Evolutionary conservation across 2,797 vertebrate species (phyloP), one percentile per base, ranked within the genome.

Genomic region (Scleropages formosus): DNA sequence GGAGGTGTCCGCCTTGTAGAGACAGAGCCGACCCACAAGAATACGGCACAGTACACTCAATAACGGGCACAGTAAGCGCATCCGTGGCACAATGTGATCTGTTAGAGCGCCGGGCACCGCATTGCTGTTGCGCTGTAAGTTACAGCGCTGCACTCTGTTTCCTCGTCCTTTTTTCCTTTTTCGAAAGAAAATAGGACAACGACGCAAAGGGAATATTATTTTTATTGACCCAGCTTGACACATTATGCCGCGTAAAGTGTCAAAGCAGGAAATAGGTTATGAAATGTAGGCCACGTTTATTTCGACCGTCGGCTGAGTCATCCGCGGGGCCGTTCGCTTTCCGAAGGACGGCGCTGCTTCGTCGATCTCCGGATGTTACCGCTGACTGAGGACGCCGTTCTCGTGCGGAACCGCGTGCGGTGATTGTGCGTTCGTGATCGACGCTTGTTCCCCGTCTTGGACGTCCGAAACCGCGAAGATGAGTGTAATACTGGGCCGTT

Each of bases 231-330:
- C 22, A 47, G 16, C 49, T 56, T 12, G 20, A 24, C 49, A 53
- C 9, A 18, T 18, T 18, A 12, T 11, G 15, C 15, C 26, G 68
- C 53, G 18, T 56, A 71, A 56, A 71, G 22, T 56, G 68, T 31
- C 51, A 18, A 39, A 27, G 68, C n/a, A 58, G 24, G 70, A 70
- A 71, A 31, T 39, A n/a, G 20, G 51, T 39, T 71, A 27, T 27
- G 58, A 58, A 58, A 58, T 51, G 53, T n/a, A 26, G 68, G 68
- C 56, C 68, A n/a, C 27, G 26, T 24, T 70, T 56, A 53, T 71
- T 71, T 51, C 53, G 26, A 53, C 67, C 12, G 46, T 16, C 67
- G 44, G 20, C 15, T 53, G 24, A 47, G 16, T 53, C 51, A 22
- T 70, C 49, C 49, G 24, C 8, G 15, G 44, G 69, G 51, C 47